phyloP scores from a whole-genome alignment of 2,888 invertebrate species.

The Megamerina dolium region DNA sequence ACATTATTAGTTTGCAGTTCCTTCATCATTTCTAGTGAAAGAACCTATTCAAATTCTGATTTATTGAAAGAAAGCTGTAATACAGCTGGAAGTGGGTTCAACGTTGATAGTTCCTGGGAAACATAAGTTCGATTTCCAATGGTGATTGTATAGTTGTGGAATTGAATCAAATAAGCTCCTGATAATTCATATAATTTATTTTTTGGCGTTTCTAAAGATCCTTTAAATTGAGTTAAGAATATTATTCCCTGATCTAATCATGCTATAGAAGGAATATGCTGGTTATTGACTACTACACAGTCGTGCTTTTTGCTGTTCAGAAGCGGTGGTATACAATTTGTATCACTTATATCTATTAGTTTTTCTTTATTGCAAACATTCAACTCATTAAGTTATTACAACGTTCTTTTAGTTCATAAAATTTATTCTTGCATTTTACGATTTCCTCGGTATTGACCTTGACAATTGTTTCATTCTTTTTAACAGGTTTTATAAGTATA shows the following conservation, averaged over 20 bases:
- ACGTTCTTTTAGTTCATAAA: constrained; percentile 10
- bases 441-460: constrained; percentile 15
- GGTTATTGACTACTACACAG: background rate
- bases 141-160: no score
- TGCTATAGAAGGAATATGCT: background rate
- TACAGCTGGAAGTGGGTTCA: no score
- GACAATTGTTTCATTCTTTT: constrained; percentile 13
- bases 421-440: constrained; percentile 10
- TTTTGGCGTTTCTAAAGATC: background rate
- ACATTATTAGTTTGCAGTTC: background rate
- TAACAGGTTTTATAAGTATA: constrained; percentile 17
- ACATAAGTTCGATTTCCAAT: no score
- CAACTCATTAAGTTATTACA: constrained; percentile 17
- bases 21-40: background rate
- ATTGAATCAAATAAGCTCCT: background rate
- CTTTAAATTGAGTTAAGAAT: background rate
- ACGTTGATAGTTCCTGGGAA: no score
- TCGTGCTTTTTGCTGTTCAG: background rate
- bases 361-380: constrained; percentile 18
- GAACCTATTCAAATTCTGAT: background rate
- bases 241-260: background rate
- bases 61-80: no score
- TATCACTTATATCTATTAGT: constrained; percentile 13
- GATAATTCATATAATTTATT: no score
- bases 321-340: constrained; percentile 1